phyloP scores from a whole-genome alignment of 2,113 vertebrate genomes.

The Corythoichthys intestinalis region DNA sequence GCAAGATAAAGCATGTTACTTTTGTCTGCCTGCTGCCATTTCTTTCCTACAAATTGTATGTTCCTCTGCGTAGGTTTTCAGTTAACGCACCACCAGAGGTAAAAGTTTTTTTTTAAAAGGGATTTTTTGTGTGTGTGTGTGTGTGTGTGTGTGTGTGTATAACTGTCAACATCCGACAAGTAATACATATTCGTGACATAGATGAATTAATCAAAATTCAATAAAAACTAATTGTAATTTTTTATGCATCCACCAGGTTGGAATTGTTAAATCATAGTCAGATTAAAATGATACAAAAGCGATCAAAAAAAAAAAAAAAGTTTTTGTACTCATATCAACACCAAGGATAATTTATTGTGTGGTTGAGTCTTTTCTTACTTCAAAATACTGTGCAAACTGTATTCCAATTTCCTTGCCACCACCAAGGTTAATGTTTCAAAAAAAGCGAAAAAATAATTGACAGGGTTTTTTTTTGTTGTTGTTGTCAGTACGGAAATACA shows the following conservation, averaged over 20 bases:
- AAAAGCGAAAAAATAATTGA: background rate
- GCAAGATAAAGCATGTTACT: conserved; percentile 1
- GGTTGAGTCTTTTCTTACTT: background rate
- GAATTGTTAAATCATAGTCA: too few relatives aligned
- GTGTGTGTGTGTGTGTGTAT: too few relatives aligned
- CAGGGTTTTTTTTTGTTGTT: background rate
- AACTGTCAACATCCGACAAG: too few relatives aligned
- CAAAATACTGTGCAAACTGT: background rate
- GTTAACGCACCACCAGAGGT: background rate
- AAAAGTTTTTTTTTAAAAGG: background rate
- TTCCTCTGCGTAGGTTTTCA: background rate
- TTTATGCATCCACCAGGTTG: too few relatives aligned
- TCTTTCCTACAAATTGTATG: background rate
- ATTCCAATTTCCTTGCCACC: too few relatives aligned
- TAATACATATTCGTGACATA: background rate
- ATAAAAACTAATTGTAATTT: too few relatives aligned
- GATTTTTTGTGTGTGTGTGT: too few relatives aligned
- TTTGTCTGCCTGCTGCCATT: background rate
- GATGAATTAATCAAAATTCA: background rate
- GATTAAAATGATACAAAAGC: too few relatives aligned
- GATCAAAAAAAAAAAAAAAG: too few relatives aligned
- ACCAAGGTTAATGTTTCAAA: background rate
- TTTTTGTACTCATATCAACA: too few relatives aligned
- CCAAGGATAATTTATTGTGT: too few relatives aligned
- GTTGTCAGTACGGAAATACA: background rate